Conservation (phyloP, 2,888 invertebrate genomes). For the Pinctada fucata region DNA sequence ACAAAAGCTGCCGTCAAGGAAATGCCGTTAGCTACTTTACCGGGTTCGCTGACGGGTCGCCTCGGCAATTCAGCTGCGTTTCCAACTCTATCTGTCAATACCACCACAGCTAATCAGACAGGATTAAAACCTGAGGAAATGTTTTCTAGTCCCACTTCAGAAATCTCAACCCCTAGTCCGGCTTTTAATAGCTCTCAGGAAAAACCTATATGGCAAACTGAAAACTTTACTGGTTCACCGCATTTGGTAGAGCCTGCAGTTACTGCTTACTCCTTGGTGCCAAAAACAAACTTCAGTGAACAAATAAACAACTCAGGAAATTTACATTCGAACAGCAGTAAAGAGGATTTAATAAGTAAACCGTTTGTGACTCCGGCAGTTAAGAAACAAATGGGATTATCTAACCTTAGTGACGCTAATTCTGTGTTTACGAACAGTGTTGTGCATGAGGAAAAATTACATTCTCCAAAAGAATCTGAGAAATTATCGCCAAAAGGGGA, state of each 20-base stretch:
- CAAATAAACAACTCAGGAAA: conserved; percentile 2
- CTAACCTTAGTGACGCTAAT: not conserved
- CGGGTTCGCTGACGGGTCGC: conserved; percentile 55
- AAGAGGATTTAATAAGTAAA: conserved; percentile 20
- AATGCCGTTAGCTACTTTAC: conserved; percentile 55
- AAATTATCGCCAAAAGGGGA: not conserved
- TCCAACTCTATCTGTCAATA: conserved; percentile 56
- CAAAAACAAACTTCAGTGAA: conserved; percentile 9
- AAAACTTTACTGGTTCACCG: not conserved
- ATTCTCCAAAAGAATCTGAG: conserved; percentile 19
- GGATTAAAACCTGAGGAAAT: conserved; percentile 29
- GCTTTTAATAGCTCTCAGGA: conserved; percentile 9
- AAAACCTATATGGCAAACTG: conserved; percentile 16
- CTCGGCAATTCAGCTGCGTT: conserved; percentile 54
- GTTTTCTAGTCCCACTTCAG: conserved; percentile 18
- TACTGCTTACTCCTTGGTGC: conserved; percentile 6
- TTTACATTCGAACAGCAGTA: conserved; percentile 7
- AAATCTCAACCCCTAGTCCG: conserved; percentile 7
- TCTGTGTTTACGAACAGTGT: not conserved
- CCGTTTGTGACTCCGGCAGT: conserved; percentile 23
- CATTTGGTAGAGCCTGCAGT: conserved; percentile 3
- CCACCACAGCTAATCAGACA: conserved; percentile 41
- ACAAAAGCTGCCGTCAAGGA: conserved; percentile 58
- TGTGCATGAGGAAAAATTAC: conserved; percentile 16
- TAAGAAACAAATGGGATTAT: conserved; percentile 25